Evolutionary conservation across 2,888 invertebrate species (phyloP).

Genomic region (Lycaena phlaeas): DNA sequence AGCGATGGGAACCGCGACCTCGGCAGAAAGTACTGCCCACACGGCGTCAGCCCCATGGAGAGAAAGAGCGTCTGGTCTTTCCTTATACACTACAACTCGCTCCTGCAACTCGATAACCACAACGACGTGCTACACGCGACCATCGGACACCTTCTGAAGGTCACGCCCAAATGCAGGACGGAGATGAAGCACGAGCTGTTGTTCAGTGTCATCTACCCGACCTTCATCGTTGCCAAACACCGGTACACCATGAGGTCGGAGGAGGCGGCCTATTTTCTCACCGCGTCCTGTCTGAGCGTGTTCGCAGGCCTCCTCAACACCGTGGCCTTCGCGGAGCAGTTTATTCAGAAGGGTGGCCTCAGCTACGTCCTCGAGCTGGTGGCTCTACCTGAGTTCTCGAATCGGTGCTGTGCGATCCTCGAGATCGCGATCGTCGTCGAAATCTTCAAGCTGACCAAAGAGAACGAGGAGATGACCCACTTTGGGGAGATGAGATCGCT

Average conservation of each 20-base stretch:
- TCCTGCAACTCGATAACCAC: constrained; percentile 69
- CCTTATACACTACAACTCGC: constrained; percentile 69
- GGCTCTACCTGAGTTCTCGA: constrained; percentile 66
- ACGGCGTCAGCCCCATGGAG: constrained; percentile 38
- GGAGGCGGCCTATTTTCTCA: constrained; percentile 69
- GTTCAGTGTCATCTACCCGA: constrained; percentile 74
- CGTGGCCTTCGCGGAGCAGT: constrained; percentile 70
- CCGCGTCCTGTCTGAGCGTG: constrained; percentile 73
- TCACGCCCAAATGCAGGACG: constrained; percentile 68
- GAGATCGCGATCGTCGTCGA: constrained; percentile 75
- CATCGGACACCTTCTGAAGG: constrained; percentile 71
- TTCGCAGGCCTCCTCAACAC: constrained; percentile 73
- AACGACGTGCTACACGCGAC: constrained; percentile 67
- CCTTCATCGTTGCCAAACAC: constrained; percentile 70
- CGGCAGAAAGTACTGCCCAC: constrained; percentile 38
- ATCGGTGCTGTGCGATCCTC: constrained; percentile 73
- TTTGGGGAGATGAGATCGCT: constrained; percentile 48
- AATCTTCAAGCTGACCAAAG: constrained; percentile 60
- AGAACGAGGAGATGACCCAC: constrained; percentile 39
- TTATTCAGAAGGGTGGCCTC: constrained; percentile 71
- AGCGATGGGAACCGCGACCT: constrained; percentile 36
- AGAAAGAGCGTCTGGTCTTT: constrained; percentile 69
- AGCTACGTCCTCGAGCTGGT: constrained; percentile 70
- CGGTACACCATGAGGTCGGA: constrained; percentile 55
- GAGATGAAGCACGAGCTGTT: constrained; percentile 73